A percentile compares a stretch with the other conserved stretches of the same genome.
Conservation (phyloP, 2,888 invertebrate genomes). For the Amphipoea oculea region DNA sequence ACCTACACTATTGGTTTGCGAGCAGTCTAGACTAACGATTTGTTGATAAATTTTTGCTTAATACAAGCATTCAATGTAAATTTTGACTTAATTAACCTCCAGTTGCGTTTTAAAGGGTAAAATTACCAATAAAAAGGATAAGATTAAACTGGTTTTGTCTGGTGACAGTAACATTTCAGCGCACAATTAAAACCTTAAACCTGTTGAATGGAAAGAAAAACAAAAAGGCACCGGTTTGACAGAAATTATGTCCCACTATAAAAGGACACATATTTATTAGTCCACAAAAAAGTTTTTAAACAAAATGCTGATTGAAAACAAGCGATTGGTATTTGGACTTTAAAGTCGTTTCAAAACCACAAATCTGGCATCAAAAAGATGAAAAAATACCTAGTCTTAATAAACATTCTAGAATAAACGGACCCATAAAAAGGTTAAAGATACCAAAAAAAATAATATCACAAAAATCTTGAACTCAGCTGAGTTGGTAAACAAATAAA, state of each 20-base stretch:
- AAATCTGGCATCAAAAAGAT: background rate
- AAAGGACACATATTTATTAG: background rate
- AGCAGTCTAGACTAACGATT: background rate
- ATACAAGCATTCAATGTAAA: background rate
- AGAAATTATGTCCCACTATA: slow-evolving; percentile 9
- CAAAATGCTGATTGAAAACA: background rate
- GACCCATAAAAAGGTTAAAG: background rate
- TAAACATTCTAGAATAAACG: background rate
- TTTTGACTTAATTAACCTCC: slow-evolving; percentile 1
- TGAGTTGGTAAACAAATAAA: background rate
- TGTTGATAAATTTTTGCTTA: background rate
- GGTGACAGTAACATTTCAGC: slow-evolving; percentile 5
- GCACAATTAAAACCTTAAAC: background rate
- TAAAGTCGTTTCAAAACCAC: background rate
- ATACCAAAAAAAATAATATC: background rate
- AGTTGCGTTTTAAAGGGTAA: background rate
- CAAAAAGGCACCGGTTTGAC: slow-evolving; percentile 14
- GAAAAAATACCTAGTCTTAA: background rate
- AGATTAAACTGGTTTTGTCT: slow-evolving; percentile 13
- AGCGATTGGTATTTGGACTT: background rate
- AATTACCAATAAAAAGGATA: slow-evolving; percentile 7
- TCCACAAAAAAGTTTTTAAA: slow-evolving; percentile 5
- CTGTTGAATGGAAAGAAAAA: background rate
- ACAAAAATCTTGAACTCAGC: background rate
- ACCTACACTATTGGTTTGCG: background rate